Base-by-base conservation (phyloP, 2,888 invertebrate species). In the Quadriops clusia region DNA sequence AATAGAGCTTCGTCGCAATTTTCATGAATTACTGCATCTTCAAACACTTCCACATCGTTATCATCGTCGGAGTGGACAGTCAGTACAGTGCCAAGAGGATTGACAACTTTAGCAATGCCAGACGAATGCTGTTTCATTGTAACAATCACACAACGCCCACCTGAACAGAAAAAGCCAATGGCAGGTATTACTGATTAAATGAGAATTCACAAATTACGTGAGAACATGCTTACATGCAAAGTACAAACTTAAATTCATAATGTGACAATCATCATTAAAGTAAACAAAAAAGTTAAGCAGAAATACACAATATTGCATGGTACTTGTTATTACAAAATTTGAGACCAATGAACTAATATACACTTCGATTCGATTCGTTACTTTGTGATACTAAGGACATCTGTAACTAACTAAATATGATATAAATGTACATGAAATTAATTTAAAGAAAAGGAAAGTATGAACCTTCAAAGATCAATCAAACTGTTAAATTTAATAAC, bases 121-220 rank as follows among this genome's bases (percentile, higher is more conserved):
- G 63, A 41, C 28, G 55, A 47, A 33, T 46, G 45, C 37, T 54
- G 51, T 56, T 60, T 58, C 55, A 60, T 50, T 42, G 60, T 59
- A 37, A 58, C 56, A 41, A 59, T 53, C 47, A 60, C 59, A 50
- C 58, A 58, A 45, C 56, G 54, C 44, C 61, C 70, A 75, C 76
- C 79, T 78, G 76, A 72, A 75, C 77, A 74, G 71, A 74, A 74
- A 74, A 73, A 82, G 80, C 83, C 82, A 79, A 78, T 78, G 82
- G 81, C 82, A 77, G 74, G 74, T 67, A 50, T 61, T 60, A 60
- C 56, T 59, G 51, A 22, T 30, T 23, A 24, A 11, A 34, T 17
- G 22, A 17, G 12, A 32, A 32, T 31, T 26, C 12, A 34, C 26
- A 30, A 32, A 15, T 28, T 17, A 30, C 20, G 27, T 22, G 16